These are phyloP conservation scores for Nemurella pictetii DNA, from an alignment of 2,888 invertebrate genomes.

Conservation along the genomic window DNA sequence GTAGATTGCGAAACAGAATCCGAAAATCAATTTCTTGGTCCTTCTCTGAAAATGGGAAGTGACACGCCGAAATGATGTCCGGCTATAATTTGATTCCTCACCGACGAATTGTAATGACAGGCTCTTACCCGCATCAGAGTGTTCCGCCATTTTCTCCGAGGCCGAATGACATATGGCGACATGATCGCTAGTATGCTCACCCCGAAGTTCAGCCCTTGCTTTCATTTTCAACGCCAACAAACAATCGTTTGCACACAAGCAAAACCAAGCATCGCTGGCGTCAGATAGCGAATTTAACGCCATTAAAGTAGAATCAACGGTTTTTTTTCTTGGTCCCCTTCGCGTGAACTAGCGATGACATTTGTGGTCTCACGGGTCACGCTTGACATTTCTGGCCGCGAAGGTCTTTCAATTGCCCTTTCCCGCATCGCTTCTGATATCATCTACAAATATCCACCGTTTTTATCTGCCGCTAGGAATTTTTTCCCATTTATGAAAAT, in stretches of 20 bases:
- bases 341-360: neutral
- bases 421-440: neutral
- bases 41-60: neutral
- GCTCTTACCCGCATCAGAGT: neutral
- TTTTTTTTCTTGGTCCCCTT: neutral
- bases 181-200: neutral
- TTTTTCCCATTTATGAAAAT: neutral
- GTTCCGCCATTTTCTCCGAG: neutral
- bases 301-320: neutral
- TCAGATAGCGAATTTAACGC: neutral
- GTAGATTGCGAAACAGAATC: neutral
- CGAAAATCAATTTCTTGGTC: neutral
- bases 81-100: neutral
- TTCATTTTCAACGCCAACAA: neutral
- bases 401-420: neutral
- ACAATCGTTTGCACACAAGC: neutral
- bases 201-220: neutral
- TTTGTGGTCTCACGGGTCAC: neutral
- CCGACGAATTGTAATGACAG: slow-evolving; percentile 12
- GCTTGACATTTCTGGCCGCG: neutral
- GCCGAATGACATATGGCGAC: neutral
- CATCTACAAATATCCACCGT: neutral
- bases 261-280: neutral
- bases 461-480: neutral
- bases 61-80: slow-evolving; percentile 14